Base-by-base conservation (phyloP, 2,888 invertebrate species). In the Phortica magna region DNA sequence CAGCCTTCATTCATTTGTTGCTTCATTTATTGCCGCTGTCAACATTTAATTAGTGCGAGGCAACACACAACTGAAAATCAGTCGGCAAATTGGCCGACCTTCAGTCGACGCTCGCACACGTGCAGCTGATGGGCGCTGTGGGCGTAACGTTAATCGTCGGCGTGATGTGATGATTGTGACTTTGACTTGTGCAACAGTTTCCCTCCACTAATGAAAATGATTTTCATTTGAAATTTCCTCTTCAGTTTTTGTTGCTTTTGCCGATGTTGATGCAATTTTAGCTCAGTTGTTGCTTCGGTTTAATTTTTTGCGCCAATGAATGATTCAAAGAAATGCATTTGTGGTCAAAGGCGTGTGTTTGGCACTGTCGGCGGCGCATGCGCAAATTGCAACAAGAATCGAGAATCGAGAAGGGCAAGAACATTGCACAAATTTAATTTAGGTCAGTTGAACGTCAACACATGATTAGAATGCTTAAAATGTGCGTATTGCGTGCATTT, bases 61-160 rank as follows among this genome's bases (percentile, higher is more conserved):
- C n/a, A n/a, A n/a, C n/a, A n/a, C n/a, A n/a, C n/a, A n/a, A n/a
- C n/a, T n/a, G n/a, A n/a, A 48, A 48, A 48, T 12, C 48, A 48
- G 48, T 6, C 48, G 3, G 48, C 48, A 48, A 48, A 48, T 48
- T 12, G 7, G 3, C 14, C 7, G 48, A 48, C 9, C 48, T 48
- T 3, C 48, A 48, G 31, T 31, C 31, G 31, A 31, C 31, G 31
- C 5, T 31, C 31, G 5, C 2, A 31, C 48, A 48, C 48, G 48
- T 48, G 48, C 48, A 48, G 48, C 48, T 48, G 48, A 48, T 48
- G 48, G 48, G 48, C 48, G 48, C 48, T 48, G 48, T 48, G 48
- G 48, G 48, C 48, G 48, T 48, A 12, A 48, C 48, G 48, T 14
- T 48, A 48, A 48, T 48, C 48, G 48, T 12, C 48, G 7, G 31